These are phyloP conservation scores for Bembecia ichneumoniformis DNA, from an alignment of 2,888 invertebrate genomes.

Conservation along the genomic window DNA sequence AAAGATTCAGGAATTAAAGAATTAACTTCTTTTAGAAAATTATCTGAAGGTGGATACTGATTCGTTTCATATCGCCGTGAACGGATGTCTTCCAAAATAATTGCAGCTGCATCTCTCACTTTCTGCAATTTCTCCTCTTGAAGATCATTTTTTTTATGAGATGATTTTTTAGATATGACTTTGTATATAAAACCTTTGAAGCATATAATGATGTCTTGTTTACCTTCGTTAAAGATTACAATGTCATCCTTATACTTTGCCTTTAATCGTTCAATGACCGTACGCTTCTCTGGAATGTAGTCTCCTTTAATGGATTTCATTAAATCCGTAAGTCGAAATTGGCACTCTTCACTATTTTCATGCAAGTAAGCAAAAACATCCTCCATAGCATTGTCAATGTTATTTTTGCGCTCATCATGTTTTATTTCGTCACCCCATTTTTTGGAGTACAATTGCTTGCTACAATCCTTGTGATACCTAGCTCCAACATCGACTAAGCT, in stretches of 20 bases:
- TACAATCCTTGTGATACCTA: constrained; percentile 8
- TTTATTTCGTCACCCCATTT: background rate
- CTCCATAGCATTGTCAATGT: constrained; percentile 4
- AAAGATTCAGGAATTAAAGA: background rate
- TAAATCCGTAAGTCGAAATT: constrained; percentile 7
- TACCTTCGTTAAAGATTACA: background rate
- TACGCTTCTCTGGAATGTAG: constrained; percentile 9
- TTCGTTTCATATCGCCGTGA: constrained; percentile 10
- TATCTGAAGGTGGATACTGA: constrained; percentile 10
- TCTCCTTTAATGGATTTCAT: constrained; percentile 9
- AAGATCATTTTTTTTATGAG: constrained; percentile 7
- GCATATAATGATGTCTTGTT: background rate
- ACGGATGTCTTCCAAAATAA: constrained; percentile 14
- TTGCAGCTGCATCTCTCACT: constrained; percentile 12
- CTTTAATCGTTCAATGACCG: constrained; percentile 8
- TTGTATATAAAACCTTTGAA: constrained; percentile 6
- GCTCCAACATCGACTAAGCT: constrained; percentile 10
- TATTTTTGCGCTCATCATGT: background rate
- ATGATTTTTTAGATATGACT: constrained; percentile 7
- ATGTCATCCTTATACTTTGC: constrained; percentile 8
- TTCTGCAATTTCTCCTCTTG: constrained; percentile 5
- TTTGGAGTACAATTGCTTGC: constrained; percentile 5
- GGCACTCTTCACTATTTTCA: constrained; percentile 10
- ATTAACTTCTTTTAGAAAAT: constrained; percentile 9
- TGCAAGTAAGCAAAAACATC: constrained; percentile 9